Conservation (phyloP, 2,113 vertebrate species). For the Ailurus styani region DNA sequence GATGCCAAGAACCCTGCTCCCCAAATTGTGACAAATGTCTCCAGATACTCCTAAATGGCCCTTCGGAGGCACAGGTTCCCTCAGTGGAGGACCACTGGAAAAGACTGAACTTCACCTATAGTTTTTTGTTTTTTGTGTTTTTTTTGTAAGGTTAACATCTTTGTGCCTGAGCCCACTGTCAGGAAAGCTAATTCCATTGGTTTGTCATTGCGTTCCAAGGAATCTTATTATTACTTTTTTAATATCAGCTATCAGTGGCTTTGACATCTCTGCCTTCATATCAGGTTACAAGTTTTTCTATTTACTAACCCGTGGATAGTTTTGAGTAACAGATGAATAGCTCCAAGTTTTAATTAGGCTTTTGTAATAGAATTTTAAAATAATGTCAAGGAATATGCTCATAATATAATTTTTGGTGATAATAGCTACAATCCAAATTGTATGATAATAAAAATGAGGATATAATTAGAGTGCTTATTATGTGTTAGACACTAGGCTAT, state of each 20-base stretch:
- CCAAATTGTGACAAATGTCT: background rate
- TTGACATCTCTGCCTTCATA: background rate
- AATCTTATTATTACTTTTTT: background rate
- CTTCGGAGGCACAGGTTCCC: background rate
- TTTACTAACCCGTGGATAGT: background rate
- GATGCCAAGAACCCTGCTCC: background rate
- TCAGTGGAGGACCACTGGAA: background rate
- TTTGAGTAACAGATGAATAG: conserved; percentile 37
- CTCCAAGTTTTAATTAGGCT: conserved; percentile 39
- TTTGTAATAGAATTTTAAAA: conserved; percentile 69
- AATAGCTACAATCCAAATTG: background rate
- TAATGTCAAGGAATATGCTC: conserved; percentile 66
- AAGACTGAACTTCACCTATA: background rate
- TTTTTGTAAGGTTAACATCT: background rate
- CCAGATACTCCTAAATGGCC: background rate
- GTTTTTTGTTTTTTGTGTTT: background rate
- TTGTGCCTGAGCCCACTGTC: background rate
- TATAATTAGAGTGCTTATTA: background rate
- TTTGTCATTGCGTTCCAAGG: background rate
- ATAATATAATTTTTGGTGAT: background rate
- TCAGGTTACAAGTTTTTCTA: background rate
- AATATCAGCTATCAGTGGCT: background rate
- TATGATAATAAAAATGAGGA: background rate
- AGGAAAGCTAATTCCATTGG: background rate
- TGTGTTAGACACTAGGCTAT: background rate